Conservation (phyloP, 2,888 invertebrate genomes). For the Smittia aterrima region DNA sequence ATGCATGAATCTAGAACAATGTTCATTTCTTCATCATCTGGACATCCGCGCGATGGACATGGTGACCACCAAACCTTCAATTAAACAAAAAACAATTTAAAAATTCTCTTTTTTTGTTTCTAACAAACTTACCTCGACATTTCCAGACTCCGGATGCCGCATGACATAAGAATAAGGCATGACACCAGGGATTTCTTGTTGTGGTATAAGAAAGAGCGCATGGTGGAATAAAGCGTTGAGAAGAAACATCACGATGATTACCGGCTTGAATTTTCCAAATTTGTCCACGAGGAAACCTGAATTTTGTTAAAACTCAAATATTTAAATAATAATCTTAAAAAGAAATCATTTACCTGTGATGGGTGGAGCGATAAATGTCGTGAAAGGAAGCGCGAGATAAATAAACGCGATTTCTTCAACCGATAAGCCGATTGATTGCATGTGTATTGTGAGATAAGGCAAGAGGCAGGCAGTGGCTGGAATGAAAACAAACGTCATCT, state of each 20-base stretch:
- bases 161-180: slow-evolving; percentile 74
- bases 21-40: slow-evolving; percentile 70
- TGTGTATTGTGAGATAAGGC: slow-evolving; percentile 85
- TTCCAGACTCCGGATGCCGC: slow-evolving; percentile 68
- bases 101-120: background rate
- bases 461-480: slow-evolving; percentile 77
- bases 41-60: slow-evolving; percentile 75
- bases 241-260: slow-evolving; percentile 74
- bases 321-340: background rate
- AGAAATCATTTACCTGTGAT: slow-evolving; percentile 65
- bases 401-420: slow-evolving; percentile 85
- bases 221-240: slow-evolving; percentile 78
- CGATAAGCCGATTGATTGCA: slow-evolving; percentile 82
- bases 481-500: slow-evolving; percentile 45
- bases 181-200: slow-evolving; percentile 73
- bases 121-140: slow-evolving; percentile 70
- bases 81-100: background rate
- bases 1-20: slow-evolving; percentile 66
- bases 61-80: slow-evolving; percentile 78
- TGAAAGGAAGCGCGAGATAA: slow-evolving; percentile 80
- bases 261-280: slow-evolving; percentile 80
- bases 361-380: slow-evolving; percentile 81
- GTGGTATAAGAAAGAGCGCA: slow-evolving; percentile 73
- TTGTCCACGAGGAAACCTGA: slow-evolving; percentile 80
- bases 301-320: no score